These are phyloP conservation scores for Carlito syrichta DNA, from an alignment of 2,113 vertebrate genomes.

Conservation along the genomic window DNA sequence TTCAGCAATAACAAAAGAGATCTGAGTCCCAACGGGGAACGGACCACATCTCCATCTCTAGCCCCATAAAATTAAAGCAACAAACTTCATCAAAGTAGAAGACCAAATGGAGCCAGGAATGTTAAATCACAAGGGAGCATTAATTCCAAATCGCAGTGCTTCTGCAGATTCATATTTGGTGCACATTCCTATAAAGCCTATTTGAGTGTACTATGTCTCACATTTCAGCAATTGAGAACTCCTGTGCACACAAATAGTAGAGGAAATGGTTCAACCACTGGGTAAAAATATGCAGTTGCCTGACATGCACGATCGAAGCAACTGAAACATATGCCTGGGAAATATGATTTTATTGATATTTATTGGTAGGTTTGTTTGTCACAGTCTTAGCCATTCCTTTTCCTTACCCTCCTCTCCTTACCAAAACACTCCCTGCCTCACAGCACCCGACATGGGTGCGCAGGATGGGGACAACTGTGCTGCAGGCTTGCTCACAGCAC, in stretches of 20 bases:
- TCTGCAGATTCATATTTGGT: not conserved
- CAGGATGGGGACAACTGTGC: slow-evolving; percentile 61
- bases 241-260: not conserved
- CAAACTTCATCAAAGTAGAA: not conserved
- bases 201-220: not conserved
- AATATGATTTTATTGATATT: slow-evolving; percentile 33
- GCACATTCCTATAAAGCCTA: not conserved
- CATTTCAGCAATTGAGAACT: not conserved
- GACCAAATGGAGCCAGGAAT: not conserved
- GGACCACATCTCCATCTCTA: not conserved
- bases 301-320: not conserved
- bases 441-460: not conserved
- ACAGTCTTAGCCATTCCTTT: not conserved
- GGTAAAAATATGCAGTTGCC: not conserved
- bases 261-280: slow-evolving; percentile 7
- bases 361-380: slow-evolving; percentile 7
- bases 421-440: not conserved
- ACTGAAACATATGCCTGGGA: not conserved
- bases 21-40: not conserved
- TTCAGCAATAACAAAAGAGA: not conserved
- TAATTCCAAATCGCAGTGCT: not conserved
- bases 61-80: not conserved
- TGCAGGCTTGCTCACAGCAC: slow-evolving; percentile 74
- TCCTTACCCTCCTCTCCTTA: slow-evolving; percentile 5
- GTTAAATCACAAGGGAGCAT: not conserved